These are phyloP conservation scores for Ceratosolen solmsi DNA, from an alignment of 1,140 invertebrate genomes.

Conservation along the genomic window DNA sequence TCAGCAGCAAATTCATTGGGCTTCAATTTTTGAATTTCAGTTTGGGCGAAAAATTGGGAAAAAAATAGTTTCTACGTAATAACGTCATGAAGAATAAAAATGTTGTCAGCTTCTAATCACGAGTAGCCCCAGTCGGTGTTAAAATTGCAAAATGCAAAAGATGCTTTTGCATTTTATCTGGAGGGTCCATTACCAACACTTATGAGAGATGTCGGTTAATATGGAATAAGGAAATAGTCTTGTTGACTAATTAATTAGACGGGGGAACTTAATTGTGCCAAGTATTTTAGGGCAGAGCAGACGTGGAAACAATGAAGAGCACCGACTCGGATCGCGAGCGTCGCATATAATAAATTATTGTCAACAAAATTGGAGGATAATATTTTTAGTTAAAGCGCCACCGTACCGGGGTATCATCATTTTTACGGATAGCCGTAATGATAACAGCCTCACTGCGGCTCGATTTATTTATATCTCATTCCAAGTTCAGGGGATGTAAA, in stretches of 20 bases:
- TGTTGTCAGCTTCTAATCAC: background rate
- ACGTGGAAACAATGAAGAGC: background rate
- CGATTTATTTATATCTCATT: constrained; percentile 15
- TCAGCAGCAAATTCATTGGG: background rate
- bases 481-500: background rate
- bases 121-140: no score
- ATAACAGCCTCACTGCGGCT: background rate
- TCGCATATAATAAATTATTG: background rate
- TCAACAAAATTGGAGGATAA: background rate
- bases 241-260: background rate
- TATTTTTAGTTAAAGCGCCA: background rate
- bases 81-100: background rate
- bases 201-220: constrained; percentile 14
- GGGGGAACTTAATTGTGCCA: background rate
- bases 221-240: constrained; percentile 8
- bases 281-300: background rate
- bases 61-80: constrained; percentile 1
- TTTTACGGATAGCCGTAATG: background rate
- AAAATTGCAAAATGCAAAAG: background rate
- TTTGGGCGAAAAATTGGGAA: no score
- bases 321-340: background rate
- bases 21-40: background rate
- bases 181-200: background rate
- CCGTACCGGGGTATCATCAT: background rate
- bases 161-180: background rate